Evolutionary conservation across 2,888 invertebrate genomes (phyloP).

Genomic region (Camponotus fellah): DNA sequence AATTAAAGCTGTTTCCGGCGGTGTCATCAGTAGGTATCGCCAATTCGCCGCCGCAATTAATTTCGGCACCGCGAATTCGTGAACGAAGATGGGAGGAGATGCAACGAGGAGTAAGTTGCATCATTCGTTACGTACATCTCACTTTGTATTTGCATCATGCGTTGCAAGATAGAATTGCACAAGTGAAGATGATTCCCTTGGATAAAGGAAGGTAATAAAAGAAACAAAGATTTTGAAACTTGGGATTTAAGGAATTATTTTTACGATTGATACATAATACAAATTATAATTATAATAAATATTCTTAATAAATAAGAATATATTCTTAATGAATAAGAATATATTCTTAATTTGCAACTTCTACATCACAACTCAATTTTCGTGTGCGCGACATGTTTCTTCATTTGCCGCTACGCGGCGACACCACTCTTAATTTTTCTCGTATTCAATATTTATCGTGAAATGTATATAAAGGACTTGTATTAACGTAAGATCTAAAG

Average conservation of each 20-base stretch:
- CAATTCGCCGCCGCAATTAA: conserved; percentile 49
- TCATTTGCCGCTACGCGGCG: no score
- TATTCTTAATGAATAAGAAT: no score
- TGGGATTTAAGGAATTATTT: neutral
- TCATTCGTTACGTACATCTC: neutral
- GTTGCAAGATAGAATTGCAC: conserved; percentile 1
- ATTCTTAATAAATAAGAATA: no score
- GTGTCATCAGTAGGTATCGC: conserved; percentile 51
- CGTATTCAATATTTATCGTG: no score
- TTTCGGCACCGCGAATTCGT: conserved; percentile 41
- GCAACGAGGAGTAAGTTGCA: neutral
- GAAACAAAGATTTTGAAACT: neutral
- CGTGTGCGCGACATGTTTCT: no score
- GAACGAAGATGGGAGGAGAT: neutral
- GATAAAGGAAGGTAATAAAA: neutral
- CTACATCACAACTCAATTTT: no score
- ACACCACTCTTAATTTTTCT: no score
- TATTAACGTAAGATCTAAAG: no score
- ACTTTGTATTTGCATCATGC: neutral
- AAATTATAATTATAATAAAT: neutral
- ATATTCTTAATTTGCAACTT: no score
- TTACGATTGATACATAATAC: neutral
- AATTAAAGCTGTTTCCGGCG: conserved; percentile 52
- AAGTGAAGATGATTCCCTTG: neutral
- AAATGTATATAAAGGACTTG: no score